Evolutionary conservation across 2,113 vertebrate species (phyloP).

Genomic region (Hylia prasina): DNA sequence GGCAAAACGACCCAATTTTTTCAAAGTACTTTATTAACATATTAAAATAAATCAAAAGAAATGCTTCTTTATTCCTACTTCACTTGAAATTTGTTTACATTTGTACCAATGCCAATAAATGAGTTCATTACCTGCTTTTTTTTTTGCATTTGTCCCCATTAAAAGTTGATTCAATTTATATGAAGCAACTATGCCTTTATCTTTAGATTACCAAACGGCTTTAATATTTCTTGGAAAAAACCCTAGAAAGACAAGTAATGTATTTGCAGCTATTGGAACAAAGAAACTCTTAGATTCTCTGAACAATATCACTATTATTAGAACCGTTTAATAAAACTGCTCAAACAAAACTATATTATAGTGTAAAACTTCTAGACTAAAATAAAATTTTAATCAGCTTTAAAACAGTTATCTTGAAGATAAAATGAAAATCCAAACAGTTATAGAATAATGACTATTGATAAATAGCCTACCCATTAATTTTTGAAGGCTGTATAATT

Average conservation of each 20-base stretch:
- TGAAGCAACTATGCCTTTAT: neutral
- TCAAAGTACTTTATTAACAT: neutral
- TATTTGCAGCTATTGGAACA: neutral
- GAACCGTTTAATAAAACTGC: neutral
- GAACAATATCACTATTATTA: neutral
- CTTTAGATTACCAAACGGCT: neutral
- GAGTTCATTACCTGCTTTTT: rapidly evolving
- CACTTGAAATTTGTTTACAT: neutral
- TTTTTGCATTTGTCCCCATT: rapidly evolving
- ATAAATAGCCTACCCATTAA: neutral
- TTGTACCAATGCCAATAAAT: neutral
- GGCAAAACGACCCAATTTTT: neutral
- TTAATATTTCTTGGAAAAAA: neutral
- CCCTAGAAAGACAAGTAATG: neutral
- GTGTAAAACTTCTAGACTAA: neutral
- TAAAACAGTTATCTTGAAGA: neutral
- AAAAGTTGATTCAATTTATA: neutral
- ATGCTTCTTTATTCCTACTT: neutral
- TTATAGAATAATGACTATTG: neutral
- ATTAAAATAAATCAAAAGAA: neutral
- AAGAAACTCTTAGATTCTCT: neutral
- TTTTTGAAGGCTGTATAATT: neutral
- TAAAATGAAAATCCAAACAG: neutral
- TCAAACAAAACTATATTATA: neutral
- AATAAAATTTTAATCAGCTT: neutral